Percentiles rank a stretch among this genome's conserved stretches.
These are phyloP conservation scores for Brachionus sp. DNA, from an alignment of 1,140 invertebrate species.

Conservation along the genomic window DNA sequence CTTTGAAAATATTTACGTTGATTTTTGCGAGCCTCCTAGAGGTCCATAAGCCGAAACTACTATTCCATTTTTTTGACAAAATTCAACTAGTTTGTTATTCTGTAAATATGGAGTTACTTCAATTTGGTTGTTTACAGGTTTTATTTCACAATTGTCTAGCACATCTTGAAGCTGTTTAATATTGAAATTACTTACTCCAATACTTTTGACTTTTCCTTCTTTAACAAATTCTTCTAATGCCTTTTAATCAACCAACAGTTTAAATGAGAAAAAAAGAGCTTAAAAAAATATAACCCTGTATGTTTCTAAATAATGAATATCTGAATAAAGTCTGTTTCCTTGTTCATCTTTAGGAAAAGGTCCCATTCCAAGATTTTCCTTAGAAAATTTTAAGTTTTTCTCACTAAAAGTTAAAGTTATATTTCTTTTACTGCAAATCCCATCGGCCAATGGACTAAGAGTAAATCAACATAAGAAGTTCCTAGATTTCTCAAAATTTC, in stretches of 20 bases:
- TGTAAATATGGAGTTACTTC: slow-evolving; percentile 61
- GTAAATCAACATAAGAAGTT: slow-evolving; percentile 55
- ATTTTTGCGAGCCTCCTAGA: slow-evolving; percentile 10
- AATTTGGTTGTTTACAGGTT: slow-evolving; percentile 60
- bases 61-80: slow-evolving; percentile 56
- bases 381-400: not conserved
- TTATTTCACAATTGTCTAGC: slow-evolving; percentile 52
- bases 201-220: slow-evolving; percentile 49
- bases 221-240: slow-evolving; percentile 42
- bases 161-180: slow-evolving; percentile 55
- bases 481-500: slow-evolving; percentile 54
- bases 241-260: not conserved
- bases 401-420: slow-evolving; percentile 48
- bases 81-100: slow-evolving; percentile 52
- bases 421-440: slow-evolving; percentile 50
- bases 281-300: not conserved
- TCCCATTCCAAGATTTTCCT: slow-evolving; percentile 5
- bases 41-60: slow-evolving; percentile 40
- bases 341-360: slow-evolving; percentile 56
- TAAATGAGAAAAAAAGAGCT: too few species aligned
- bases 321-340: slow-evolving; percentile 50
- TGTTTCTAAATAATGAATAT: slow-evolving; percentile 37
- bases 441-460: slow-evolving; percentile 58
- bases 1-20: not conserved
- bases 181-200: slow-evolving; percentile 59